Conservation (phyloP, 2,888 invertebrate species). For the Cosmia pyralina region DNA sequence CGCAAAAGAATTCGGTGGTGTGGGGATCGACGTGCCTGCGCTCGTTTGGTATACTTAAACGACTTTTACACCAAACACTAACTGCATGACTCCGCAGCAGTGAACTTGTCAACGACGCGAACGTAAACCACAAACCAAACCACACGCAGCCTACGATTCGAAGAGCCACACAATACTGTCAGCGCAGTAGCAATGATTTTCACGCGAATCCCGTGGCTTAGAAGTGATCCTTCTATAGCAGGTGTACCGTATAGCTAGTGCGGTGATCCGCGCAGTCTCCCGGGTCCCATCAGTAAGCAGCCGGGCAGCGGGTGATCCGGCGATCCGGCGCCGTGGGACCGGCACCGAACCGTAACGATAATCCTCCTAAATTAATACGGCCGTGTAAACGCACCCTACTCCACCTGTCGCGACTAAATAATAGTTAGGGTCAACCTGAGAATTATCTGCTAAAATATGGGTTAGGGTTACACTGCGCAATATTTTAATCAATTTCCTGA, state of each 20-base stretch:
- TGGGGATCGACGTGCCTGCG: background rate
- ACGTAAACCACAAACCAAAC: too few relatives aligned
- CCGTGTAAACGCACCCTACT: conserved; percentile 38
- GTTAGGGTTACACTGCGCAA: background rate
- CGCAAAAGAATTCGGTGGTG: background rate
- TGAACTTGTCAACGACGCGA: background rate
- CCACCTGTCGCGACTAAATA: conserved; percentile 51
- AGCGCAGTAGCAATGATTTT: background rate
- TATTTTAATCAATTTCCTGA: conserved; percentile 45
- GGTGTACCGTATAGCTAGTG: background rate
- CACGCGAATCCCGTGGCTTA: background rate
- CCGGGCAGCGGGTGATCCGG: conserved; percentile 10
- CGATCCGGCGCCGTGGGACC: conserved; percentile 19
- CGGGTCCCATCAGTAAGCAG: conserved; percentile 45
- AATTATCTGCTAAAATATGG: conserved; percentile 44
- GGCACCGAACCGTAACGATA: conserved; percentile 29
- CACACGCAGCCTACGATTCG: too few relatives aligned
- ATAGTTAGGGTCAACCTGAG: conserved; percentile 28
- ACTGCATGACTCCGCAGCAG: background rate
- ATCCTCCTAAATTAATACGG: conserved; percentile 46
- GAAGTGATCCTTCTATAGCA: conserved; percentile 12
- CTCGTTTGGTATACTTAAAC: background rate
- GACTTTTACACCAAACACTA: background rate
- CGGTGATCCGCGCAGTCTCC: conserved; percentile 40
- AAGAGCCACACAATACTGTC: too few relatives aligned